Evolutionary conservation across 2,888 invertebrate species (phyloP).

Genomic region (Thereva unica): DNA sequence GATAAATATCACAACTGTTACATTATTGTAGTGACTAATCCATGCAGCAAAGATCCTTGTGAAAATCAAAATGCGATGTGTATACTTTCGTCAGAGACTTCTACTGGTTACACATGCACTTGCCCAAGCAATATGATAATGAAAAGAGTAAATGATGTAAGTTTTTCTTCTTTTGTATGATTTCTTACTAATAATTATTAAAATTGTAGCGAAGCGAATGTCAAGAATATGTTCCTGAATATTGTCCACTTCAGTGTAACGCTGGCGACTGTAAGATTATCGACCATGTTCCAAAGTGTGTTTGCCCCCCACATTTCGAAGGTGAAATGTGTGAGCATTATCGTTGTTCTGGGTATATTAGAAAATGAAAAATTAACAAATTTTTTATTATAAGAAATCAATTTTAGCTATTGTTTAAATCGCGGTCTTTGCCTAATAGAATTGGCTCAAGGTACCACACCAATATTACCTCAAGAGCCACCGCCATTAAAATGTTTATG

Average conservation of each 20-base stretch:
- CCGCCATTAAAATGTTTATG: constrained; percentile 63
- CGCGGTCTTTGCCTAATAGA: constrained; percentile 63
- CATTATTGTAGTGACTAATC: constrained; percentile 59
- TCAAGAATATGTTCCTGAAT: constrained; percentile 51
- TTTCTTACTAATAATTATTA: not conserved
- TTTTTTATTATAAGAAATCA: no score
- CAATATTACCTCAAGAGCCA: not conserved
- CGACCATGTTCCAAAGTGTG: constrained; percentile 64
- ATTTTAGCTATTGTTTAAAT: constrained; percentile 63
- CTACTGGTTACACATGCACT: constrained; percentile 59
- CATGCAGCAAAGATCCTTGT: constrained; percentile 66
- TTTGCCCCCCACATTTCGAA: constrained; percentile 67
- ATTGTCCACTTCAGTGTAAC: constrained; percentile 65
- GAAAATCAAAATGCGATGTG: constrained; percentile 65
- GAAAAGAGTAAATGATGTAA: constrained; percentile 44
- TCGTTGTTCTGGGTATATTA: constrained; percentile 64
- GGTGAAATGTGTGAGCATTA: constrained; percentile 71
- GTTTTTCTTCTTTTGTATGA: not conserved
- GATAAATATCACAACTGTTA: not conserved
- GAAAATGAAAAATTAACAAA: no score
- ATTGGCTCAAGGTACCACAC: constrained; percentile 47
- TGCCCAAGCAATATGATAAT: constrained; percentile 63
- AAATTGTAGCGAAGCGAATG: constrained; percentile 44
- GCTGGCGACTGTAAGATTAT: constrained; percentile 65
- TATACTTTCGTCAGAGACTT: constrained; percentile 59